Evolutionary conservation across 2,797 vertebrate genomes (phyloP), one percentile per base, ranked within the genome.

Genomic region (Falco concolor): DNA sequence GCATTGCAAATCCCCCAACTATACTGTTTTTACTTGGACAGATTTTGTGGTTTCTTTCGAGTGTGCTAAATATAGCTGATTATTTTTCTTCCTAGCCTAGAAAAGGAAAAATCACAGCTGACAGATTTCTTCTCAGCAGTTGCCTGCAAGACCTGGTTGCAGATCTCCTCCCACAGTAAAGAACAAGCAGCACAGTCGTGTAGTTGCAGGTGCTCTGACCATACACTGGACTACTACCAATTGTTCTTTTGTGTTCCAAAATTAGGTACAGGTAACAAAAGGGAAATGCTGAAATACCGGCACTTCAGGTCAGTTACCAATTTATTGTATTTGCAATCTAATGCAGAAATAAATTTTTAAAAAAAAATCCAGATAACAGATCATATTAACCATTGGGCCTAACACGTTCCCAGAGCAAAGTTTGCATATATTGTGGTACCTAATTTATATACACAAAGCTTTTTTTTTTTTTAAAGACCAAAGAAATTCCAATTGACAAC

Each of bases 121-220:
- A 92, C 91, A 96, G 93, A 92, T 97, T 96, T 93, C 78, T 87
- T 89, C 78, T 47, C 89, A 79, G 94, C 91, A 78, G 77, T 87
- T n/a, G 74, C 84, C 91, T 91, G 68, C 74, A 61, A 82, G 93
- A 80, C 27, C 38, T 69, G 79, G 60, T 84, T 93, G 82, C 61
- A 47, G 53, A 84, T 93, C 69, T 90, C 70, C 67, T 95, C 89
- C 68, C 78, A 34, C 54, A 56, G 56, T 8, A 70, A 86, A 79
- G 23, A 76, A 80, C 11, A 83, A 89, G 25, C 84, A 84, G 68
- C 67, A 44, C 7, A 40, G 7, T 30, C 75, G 68, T 67, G 73
- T 0, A 3, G 44, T 17, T 70, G 82, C 94, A 96, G 90, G 89
- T 94, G 92, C 52, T 76, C 79, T 45, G 47, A n/a, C 75, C 22